Conservation (phyloP, 1,140 invertebrate genomes). For the Papilio dardanus region DNA sequence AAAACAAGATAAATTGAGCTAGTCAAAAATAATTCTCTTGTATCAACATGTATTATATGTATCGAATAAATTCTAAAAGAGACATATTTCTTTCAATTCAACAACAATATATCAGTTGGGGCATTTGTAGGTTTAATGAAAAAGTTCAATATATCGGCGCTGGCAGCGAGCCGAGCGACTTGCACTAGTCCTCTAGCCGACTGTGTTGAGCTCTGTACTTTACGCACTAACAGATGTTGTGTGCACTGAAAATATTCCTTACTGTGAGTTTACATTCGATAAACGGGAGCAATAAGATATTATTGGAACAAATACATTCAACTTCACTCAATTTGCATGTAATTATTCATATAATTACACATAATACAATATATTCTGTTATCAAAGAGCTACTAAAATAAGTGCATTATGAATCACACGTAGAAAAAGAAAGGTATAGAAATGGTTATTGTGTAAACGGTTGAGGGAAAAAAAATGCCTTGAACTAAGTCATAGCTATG, state of each 20-base stretch:
- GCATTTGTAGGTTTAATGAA: slow-evolving; percentile 34
- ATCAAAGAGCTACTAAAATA: no score
- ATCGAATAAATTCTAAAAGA: slow-evolving; percentile 10
- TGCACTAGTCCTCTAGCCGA: not conserved
- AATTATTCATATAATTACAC: no score
- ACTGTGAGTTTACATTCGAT: not conserved
- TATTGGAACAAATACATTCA: no score
- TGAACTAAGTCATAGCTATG: no score
- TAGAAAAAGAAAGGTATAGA: no score
- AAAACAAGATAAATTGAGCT: no score
- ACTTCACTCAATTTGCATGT: no score
- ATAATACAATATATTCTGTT: no score
- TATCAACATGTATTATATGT: not conserved
- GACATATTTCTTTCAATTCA: slow-evolving; percentile 11
- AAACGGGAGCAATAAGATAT: no score
- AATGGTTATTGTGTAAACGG: no score
- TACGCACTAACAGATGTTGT: slow-evolving; percentile 13
- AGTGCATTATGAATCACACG: no score
- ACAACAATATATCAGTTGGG: slow-evolving; percentile 24
- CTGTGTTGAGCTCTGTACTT: slow-evolving; percentile 11
- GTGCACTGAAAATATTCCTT: not conserved
- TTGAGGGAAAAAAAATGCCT: no score
- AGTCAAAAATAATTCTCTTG: not conserved
- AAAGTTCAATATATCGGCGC: slow-evolving; percentile 27
- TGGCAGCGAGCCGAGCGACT: slow-evolving; percentile 29